phyloP scores from a whole-genome alignment of 1,140 invertebrate species.

The Drosophila bocqueti region DNA sequence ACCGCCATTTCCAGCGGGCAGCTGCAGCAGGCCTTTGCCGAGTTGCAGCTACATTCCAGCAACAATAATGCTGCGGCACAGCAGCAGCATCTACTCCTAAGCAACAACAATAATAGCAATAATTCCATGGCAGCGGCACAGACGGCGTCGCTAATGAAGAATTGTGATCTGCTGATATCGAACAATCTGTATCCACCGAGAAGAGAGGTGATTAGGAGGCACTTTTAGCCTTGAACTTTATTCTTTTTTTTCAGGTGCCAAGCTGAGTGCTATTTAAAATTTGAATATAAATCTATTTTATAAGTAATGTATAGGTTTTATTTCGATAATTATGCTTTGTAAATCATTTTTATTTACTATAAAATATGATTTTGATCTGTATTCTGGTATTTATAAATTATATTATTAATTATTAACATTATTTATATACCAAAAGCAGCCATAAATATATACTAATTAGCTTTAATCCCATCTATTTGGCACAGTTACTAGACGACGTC shows the following conservation, averaged over 20 bases:
- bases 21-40: constrained; percentile 76
- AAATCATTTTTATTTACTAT: too few relatives aligned
- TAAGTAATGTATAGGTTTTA: not conserved
- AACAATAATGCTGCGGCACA: constrained; percentile 42
- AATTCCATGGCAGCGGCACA: constrained; percentile 69
- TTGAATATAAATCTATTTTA: not conserved
- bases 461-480: not conserved
- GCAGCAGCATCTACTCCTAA: constrained; percentile 76
- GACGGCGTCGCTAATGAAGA: constrained; percentile 66
- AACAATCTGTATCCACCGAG: constrained; percentile 85
- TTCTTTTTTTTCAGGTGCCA: too few relatives aligned
- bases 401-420: not conserved
- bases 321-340: too few relatives aligned
- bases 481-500: constrained; percentile 82
- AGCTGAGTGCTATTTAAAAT: too few relatives aligned
- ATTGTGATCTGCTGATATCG: constrained; percentile 84
- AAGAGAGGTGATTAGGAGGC: constrained; percentile 67
- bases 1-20: constrained; percentile 78
- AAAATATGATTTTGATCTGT: too few relatives aligned
- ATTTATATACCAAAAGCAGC: not conserved
- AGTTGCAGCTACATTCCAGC: constrained; percentile 59
- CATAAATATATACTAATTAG: not conserved
- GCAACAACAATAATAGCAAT: constrained; percentile 85
- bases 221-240: not conserved
- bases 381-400: not conserved